Conservation (phyloP, 2,797 vertebrate genomes). For the Crenichthys baileyi region DNA sequence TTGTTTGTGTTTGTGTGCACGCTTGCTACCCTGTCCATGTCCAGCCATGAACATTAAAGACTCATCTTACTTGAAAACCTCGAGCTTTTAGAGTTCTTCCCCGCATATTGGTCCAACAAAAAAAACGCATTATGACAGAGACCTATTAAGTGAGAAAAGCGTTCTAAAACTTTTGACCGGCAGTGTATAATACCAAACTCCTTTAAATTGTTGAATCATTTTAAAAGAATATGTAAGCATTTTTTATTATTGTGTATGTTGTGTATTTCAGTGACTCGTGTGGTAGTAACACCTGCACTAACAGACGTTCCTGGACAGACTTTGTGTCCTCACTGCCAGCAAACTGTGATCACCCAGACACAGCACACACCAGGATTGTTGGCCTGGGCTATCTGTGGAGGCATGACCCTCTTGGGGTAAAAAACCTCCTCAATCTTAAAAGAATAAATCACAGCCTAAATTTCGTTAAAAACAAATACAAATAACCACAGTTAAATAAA, state of each 20-base stretch:
- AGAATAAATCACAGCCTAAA: neutral
- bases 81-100: too few species aligned
- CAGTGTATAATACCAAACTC: neutral
- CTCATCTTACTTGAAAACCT: too few species aligned
- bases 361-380: constrained; percentile 72
- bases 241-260: constrained; percentile 16
- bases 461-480: neutral
- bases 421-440: neutral
- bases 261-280: constrained; percentile 58
- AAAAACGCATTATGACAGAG: too few species aligned
- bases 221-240: neutral
- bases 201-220: neutral
- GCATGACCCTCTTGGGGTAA: constrained; percentile 70
- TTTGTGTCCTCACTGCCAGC: constrained; percentile 82
- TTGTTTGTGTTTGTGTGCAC: too few species aligned
- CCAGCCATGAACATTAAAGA: too few species aligned
- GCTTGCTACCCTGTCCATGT: too few species aligned
- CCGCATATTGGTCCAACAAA: too few species aligned
- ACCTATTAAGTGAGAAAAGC: too few species aligned
- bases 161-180: too few species aligned
- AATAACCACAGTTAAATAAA: too few species aligned
- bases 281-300: constrained; percentile 47
- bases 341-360: constrained; percentile 77
- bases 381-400: constrained; percentile 72
- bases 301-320: constrained; percentile 71